Conservation (phyloP, 2,888 invertebrate genomes). For the Microctonus hyperodae region DNA sequence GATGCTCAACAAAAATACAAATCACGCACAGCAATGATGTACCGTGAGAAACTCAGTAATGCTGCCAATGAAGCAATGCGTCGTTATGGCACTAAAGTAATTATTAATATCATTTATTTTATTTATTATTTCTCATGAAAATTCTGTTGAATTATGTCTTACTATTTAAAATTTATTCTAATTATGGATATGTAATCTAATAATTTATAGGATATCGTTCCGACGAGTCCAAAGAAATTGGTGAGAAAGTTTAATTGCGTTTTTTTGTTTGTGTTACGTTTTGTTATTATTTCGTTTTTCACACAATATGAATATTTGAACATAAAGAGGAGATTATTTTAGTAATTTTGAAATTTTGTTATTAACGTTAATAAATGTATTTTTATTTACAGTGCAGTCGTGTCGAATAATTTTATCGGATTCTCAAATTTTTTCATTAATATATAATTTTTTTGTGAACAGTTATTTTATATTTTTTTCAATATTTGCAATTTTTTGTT, state of each 20-base stretch:
- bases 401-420: too few species aligned
- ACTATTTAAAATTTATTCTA: too few species aligned
- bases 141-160: slow-evolving; percentile 5
- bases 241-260: slow-evolving; percentile 47
- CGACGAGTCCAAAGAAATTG: slow-evolving; percentile 51
- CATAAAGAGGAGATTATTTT: background rate
- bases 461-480: too few species aligned
- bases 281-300: slow-evolving; percentile 8
- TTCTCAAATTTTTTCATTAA: too few species aligned
- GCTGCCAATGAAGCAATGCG: slow-evolving; percentile 89
- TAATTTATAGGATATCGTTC: slow-evolving; percentile 56
- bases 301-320: background rate
- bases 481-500: too few species aligned
- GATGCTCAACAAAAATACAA: slow-evolving; percentile 98
- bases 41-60: slow-evolving; percentile 86
- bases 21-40: slow-evolving; percentile 92
- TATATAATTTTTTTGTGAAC: too few species aligned
- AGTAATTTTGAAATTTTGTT: too few species aligned
- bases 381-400: too few species aligned
- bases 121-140: slow-evolving; percentile 2
- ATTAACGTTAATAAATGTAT: too few species aligned
- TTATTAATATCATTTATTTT: slow-evolving; percentile 36
- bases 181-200: background rate
- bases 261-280: background rate
- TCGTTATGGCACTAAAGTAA: slow-evolving; percentile 86